Evolutionary conservation across 2,888 invertebrate genomes (phyloP), one percentile per base, ranked within the genome.

Genomic region (Rhimphoctona megacephalus): DNA sequence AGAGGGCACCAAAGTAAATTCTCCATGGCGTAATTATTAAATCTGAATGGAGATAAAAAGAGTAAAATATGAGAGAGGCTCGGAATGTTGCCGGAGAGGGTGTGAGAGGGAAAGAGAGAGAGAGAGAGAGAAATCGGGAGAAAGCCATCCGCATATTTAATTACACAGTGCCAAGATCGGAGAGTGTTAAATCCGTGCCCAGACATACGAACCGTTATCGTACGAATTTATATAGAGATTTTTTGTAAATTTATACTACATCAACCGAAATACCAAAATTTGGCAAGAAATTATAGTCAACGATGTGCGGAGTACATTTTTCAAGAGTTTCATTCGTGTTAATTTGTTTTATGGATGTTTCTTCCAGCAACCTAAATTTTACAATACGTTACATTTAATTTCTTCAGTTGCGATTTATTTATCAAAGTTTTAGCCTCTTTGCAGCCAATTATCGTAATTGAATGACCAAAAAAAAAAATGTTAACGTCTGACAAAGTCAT

Each of bases 41-140:
- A 83, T 86, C 72, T 33, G 78, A 78, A 78, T 72, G 78, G 25
- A 61, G 80, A 72, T 54, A 77, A 82, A 76, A 69, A 49, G 73
- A 57, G 54, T 67, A 36, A 67, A 22, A 52, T 54, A 49, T 64
- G 74, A 33, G 67, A 52, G 69, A 52, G 30, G 64, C 67, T 66
- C n/a, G 82, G 73, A 83, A 64, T 30, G 76, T n/a, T 36, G 43
- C 17, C 19, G 14, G 43, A 9, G 43, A 43, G 74, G 25, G 43
- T 9, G 22, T 30, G n/a, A 30, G 64, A 64, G 57, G 5, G 73
- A 39, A 54, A 73, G 54, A 52, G 25, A 25, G 25, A 39, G 14
- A 9, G 22, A 54, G 36, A 67, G 52, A 49, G 64, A 46, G 46
- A 33, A 17, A 66, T 61, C n/a, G 64, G 7, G 49, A 64, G 64